A percentile compares a stretch with the other conserved stretches of the same genome.
phyloP scores from a whole-genome alignment of 2,888 invertebrate genomes.

The Oxystoma pomonae region DNA sequence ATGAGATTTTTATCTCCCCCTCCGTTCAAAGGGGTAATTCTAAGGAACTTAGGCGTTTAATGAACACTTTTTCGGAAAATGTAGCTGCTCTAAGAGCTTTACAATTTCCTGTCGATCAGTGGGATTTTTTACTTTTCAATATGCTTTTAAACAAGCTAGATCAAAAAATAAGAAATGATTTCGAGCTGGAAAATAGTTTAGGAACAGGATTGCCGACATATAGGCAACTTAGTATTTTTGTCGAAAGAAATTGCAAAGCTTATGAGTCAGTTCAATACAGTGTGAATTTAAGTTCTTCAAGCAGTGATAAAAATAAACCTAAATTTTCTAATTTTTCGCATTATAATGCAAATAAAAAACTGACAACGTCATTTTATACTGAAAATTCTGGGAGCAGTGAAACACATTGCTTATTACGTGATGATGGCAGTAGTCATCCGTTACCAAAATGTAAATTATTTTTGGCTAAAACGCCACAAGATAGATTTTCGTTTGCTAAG shows the following conservation, averaged over 20 bases:
- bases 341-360: too few relatives aligned
- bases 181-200: neutral
- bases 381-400: too few relatives aligned
- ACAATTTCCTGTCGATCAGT: neutral
- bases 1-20: neutral
- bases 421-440: too few relatives aligned
- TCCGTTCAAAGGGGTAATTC: neutral
- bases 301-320: too few relatives aligned
- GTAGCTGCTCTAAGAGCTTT: neutral
- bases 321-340: too few relatives aligned
- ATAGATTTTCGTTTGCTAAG: too few relatives aligned
- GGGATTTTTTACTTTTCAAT: neutral
- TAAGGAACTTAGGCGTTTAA: neutral
- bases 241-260: neutral
- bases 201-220: neutral
- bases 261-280: too few relatives aligned
- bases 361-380: too few relatives aligned
- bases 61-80: slow-evolving; percentile 1
- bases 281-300: too few relatives aligned
- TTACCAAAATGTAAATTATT: neutral
- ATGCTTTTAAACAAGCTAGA: neutral
- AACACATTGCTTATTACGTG: too few relatives aligned
- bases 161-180: neutral
- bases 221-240: neutral
- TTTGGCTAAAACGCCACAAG: neutral